Conservation (phyloP, 2,888 invertebrate species). For the Epinotia bilunana region DNA sequence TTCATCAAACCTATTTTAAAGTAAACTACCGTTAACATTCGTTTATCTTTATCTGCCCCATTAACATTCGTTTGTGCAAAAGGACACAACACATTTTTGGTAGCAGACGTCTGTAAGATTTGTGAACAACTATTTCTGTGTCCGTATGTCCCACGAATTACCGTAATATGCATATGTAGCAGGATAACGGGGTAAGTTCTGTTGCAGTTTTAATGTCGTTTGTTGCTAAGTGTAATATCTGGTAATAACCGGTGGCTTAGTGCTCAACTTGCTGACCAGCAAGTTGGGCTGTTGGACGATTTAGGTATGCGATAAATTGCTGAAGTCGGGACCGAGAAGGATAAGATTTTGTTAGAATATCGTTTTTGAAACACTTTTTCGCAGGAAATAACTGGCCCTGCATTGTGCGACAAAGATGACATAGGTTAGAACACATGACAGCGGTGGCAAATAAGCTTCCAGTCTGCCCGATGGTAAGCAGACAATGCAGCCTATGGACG, state of each 20-base stretch:
- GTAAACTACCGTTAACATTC: too few relatives aligned
- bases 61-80: too few relatives aligned
- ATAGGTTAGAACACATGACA: too few relatives aligned
- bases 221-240: constrained; percentile 81
- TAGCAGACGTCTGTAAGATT: too few relatives aligned
- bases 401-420: too few relatives aligned
- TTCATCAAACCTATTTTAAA: too few relatives aligned
- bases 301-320: constrained; percentile 2
- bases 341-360: background rate
- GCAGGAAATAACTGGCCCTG: background rate
- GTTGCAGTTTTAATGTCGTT: constrained; percentile 75
- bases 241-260: constrained; percentile 63
- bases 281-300: constrained; percentile 22
- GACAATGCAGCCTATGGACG: too few relatives aligned
- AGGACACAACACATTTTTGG: too few relatives aligned
- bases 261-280: constrained; percentile 39
- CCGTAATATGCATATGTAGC: constrained; percentile 74
- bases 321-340: background rate
- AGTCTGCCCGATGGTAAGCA: too few relatives aligned
- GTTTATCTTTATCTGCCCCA: too few relatives aligned
- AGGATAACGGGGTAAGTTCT: constrained; percentile 62
- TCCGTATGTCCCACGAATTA: constrained; percentile 65
- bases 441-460: too few relatives aligned
- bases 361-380: background rate
- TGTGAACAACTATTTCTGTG: background rate